A percentile compares a stretch with the other conserved stretches of the same genome.
These are phyloP conservation scores for Aulostomus chinensis DNA, from an alignment of 2,797 vertebrate species.

Conservation along the genomic window DNA sequence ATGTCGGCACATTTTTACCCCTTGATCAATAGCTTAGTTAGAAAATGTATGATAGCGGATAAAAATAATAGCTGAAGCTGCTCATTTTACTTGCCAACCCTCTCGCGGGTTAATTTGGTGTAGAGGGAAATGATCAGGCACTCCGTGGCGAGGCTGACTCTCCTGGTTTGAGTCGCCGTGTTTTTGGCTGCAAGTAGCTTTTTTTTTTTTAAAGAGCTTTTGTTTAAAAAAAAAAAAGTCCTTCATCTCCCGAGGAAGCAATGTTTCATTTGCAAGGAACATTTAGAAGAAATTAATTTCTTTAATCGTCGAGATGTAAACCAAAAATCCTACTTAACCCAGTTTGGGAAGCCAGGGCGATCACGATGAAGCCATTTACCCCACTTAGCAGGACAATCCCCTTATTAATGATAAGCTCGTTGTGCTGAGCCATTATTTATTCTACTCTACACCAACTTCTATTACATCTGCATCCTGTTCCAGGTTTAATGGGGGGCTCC, in stretches of 20 bases:
- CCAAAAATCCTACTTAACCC: conserved; percentile 22
- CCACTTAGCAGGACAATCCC: conserved; percentile 35
- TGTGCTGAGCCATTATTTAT: conserved; percentile 20
- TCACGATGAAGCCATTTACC: conserved; percentile 23
- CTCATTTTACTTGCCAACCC: no score
- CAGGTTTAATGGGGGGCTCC: no score
- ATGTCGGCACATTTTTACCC: no score
- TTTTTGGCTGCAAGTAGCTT: not conserved
- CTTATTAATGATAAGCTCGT: conserved; percentile 13
- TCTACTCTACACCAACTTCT: no score
- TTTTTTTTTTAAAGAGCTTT: conserved; percentile 16
- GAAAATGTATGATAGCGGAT: no score
- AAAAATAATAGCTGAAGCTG: no score
- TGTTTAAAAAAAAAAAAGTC: no score
- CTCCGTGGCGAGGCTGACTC: conserved; percentile 16
- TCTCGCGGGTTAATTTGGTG: no score
- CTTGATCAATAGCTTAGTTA: no score
- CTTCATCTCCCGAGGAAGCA: not conserved
- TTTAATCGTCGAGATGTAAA: conserved; percentile 26
- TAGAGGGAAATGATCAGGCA: no score
- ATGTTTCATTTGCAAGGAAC: conserved; percentile 14
- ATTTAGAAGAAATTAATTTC: conserved; percentile 16
- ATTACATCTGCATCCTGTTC: no score
- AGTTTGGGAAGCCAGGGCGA: conserved; percentile 7
- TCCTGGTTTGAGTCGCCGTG: conserved; percentile 17